Conservation (phyloP, 1,140 invertebrate species). For the Macrotrachela quadricornifera region DNA sequence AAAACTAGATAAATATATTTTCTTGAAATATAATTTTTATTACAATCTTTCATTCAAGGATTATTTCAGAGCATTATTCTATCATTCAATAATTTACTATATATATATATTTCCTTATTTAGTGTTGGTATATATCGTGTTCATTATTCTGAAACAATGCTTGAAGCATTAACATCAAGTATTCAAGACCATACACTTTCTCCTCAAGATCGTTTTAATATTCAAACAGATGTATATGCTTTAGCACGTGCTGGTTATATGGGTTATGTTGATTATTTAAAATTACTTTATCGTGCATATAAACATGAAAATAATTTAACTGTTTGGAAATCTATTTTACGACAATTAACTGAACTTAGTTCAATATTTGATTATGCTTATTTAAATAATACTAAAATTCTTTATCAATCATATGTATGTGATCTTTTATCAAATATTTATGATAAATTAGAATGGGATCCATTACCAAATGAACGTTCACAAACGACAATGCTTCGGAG, state of each 20-base stretch:
- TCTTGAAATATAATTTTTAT: no score
- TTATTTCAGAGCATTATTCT: no score
- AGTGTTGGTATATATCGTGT: slow-evolving; percentile 1
- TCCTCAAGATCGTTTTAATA: slow-evolving; percentile 2
- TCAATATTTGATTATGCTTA: not conserved
- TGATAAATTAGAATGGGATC: not conserved
- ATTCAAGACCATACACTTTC: slow-evolving; percentile 1
- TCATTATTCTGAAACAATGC: slow-evolving; percentile 2
- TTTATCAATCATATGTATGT: not conserved
- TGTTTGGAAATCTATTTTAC: not conserved
- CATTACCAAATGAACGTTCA: not conserved
- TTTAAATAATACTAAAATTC: not conserved
- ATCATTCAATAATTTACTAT: no score
- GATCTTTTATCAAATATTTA: not conserved
- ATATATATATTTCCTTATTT: no score
- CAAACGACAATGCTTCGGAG: not conserved
- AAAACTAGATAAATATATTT: no score
- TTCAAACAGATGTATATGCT: slow-evolving; percentile 5
- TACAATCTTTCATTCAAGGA: no score
- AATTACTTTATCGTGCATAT: not conserved
- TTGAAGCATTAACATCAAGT: not conserved
- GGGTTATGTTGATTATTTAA: not conserved
- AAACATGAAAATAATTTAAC: slow-evolving; percentile 4
- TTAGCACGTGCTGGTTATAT: not conserved
- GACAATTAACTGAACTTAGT: no score